Evolutionary conservation across 2,797 vertebrate species (phyloP), one percentile per base, ranked within the genome.

Genomic region (Sebastes nivosus): DNA sequence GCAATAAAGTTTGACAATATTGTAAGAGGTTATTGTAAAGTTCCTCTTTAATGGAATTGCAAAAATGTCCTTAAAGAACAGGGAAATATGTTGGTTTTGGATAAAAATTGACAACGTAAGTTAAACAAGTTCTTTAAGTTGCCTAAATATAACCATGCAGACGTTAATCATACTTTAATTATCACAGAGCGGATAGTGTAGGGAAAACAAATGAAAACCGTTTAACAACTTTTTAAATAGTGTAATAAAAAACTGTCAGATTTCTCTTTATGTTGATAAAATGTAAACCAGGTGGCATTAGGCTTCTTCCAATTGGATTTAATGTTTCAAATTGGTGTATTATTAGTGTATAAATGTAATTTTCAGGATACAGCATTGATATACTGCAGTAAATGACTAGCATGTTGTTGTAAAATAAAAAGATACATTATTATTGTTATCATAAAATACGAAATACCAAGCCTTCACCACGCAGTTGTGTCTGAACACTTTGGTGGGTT

Each of bases 121-220:
- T 50, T 50, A 4, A 50, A 50, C 16, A 50, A 20, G 42, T 50
- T 4, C 52, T 10, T 54, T 54, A 16, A 36, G 58, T 7, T n/a
- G 10, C 6, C 42, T 52, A 50, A 68, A 68, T 27, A 52, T n/a
- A 52, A 52, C 38, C 16, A 11, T 66, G 20, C 14, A 38, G 3
- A 36, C 4, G 0, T 25, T 65, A 25, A 38, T 38, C n/a, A 30
- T 55, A 11, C 54, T 55, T 55, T 70, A 12, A 36, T 36, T 36
- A 3, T 8, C 22, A 16, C 16, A 2, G 12, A 60, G 4, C 10
- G 4, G 7, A 38, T 36, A 8, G 0, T 73, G 27, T 52, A 58
- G 68, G 34, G 69, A 22, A 67, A 75, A 76, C 63, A 72, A 50
- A 72, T 50, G 18, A 63, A 42, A 67, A 25, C 18, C 71, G 7